Base-by-base conservation (phyloP, 2,113 vertebrate genomes). In the Cheilinus undulatus region DNA sequence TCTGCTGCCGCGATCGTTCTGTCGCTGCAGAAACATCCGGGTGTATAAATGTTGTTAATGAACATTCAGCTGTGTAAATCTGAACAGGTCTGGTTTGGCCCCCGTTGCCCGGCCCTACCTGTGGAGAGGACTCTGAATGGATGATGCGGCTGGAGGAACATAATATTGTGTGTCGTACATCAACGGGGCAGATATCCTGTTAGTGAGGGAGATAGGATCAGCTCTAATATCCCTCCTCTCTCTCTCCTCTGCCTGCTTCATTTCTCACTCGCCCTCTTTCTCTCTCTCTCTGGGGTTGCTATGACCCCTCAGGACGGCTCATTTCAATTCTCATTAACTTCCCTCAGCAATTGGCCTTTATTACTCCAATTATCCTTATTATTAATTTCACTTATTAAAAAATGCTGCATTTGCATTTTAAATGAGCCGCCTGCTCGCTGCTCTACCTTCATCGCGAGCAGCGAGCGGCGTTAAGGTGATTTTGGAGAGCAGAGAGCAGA, bases 371-470 rank as follows among this genome's bases (percentile, higher is more conserved):
- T 88, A 89, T 84, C 69, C 84, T 83, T 83, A 89, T 86, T 86
- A 88, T 83, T 89, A 89, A 88, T 92, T 85, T 90, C 63, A 61
- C 88, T 88, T 90, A 88, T 91, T 89, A 89, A 86, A 90, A 86
- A 89, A 84, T 57, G 76, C 68, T 62, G 67, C 83, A 90, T 92
- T 92, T 84, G 81, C 84, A 91, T 92, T 89, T 90, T 73, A 85
- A 89, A 89, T 85, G 49, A 86, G 85, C 15, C 3, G 4, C 32
- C 54, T 51, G 52, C 63, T 12, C 26, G 24, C 20, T 11, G 17
- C 38, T 15, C 8, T 14, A n/a, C 2, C 36, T 57, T 63, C 54
- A 71, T 75, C 42, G 50, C n/a, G 22, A 71, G 63, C n/a, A 83
- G 26, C 12, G 5, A 27, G n/a, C n/a, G n/a, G n/a, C n/a, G n/a